Percentiles rank a stretch among this genome's conserved stretches.
Conservation (phyloP, 2,888 invertebrate genomes). For the Sclerodermus sp. region DNA sequence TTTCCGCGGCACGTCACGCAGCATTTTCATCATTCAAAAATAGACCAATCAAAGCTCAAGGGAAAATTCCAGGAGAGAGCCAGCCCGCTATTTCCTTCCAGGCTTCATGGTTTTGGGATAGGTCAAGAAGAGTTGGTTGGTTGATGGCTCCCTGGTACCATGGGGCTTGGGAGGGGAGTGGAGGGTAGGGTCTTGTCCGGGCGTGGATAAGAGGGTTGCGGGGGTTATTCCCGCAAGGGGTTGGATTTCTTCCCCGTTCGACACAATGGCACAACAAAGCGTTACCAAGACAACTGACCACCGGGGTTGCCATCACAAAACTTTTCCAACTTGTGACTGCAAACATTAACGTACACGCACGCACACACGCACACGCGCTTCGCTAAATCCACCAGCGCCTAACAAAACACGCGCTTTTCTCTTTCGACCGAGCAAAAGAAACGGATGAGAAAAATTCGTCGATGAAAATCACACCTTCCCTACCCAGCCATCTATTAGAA, state of each 20-base stretch:
- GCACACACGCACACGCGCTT: constrained; percentile 17
- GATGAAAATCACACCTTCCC: too few species aligned
- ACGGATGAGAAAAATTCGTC: too few species aligned
- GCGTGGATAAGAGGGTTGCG: background rate
- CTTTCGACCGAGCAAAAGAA: too few species aligned
- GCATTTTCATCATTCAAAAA: too few species aligned
- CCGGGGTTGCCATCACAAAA: constrained; percentile 56
- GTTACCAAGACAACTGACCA: constrained; percentile 49
- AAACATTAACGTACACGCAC: constrained; percentile 34
- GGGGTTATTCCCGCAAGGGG: constrained; percentile 6
- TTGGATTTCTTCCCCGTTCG: constrained; percentile 21
- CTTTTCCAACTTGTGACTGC: constrained; percentile 43
- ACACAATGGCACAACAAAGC: constrained; percentile 51
- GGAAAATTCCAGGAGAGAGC: background rate
- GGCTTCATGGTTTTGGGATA: constrained; percentile 25
- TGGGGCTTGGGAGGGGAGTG: background rate
- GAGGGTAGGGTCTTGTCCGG: too few species aligned
- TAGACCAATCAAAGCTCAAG: too few species aligned
- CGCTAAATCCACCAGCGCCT: background rate
- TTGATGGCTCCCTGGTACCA: background rate
- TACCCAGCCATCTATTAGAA: too few species aligned
- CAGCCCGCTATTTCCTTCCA: background rate
- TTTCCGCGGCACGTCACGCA: too few species aligned
- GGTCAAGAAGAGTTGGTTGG: constrained; percentile 29
- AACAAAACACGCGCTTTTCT: too few species aligned